Percentiles rank a stretch among this genome's conserved stretches.
phyloP scores from a whole-genome alignment of 37 sponge, comb jelly and placozoan genomes.

The Axinella damicornis region DNA sequence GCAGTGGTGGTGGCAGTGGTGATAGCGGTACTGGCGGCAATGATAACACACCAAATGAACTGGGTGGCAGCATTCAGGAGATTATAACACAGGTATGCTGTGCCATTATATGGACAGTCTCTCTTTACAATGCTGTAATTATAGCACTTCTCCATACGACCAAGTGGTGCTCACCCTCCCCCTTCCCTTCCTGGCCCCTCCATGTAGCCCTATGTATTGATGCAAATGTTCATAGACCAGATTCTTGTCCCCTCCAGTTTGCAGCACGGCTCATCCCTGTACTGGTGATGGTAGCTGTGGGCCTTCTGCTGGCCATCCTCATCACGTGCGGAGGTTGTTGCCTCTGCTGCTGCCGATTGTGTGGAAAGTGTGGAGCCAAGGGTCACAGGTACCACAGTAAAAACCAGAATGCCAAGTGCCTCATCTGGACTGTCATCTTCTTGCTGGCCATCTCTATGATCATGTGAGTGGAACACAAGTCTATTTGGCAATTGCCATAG shows the following conservation, averaged over 20 bases:
- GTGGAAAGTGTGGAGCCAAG: conserved; percentile 38
- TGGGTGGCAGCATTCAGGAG: too few relatives aligned
- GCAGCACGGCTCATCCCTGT: conserved; percentile 8
- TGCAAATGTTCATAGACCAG: too few relatives aligned
- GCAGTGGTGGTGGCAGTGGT: too few relatives aligned
- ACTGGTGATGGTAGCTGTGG: conserved; percentile 11
- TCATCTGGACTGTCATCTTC: not conserved
- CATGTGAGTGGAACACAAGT: conserved; percentile 8
- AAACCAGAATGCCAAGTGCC: conserved; percentile 29
- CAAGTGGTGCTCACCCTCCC: too few relatives aligned
- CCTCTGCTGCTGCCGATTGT: conserved; percentile 33
- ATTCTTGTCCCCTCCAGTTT: not conserved
- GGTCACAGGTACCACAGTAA: not conserved
- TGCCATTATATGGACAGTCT: too few relatives aligned
- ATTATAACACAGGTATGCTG: too few relatives aligned
- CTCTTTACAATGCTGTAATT: too few relatives aligned
- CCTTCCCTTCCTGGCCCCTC: too few relatives aligned
- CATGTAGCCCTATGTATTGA: too few relatives aligned
- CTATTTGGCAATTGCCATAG: not conserved
- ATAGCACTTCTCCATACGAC: too few relatives aligned
- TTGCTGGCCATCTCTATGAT: not conserved
- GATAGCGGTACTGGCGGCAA: too few relatives aligned
- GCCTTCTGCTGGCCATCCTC: conserved; percentile 10
- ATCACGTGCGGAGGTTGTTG: conserved; percentile 8
- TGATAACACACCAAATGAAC: too few relatives aligned